phyloP scores from a whole-genome alignment of 1,140 invertebrate genomes.

The Leguminivora glycinivorella region DNA sequence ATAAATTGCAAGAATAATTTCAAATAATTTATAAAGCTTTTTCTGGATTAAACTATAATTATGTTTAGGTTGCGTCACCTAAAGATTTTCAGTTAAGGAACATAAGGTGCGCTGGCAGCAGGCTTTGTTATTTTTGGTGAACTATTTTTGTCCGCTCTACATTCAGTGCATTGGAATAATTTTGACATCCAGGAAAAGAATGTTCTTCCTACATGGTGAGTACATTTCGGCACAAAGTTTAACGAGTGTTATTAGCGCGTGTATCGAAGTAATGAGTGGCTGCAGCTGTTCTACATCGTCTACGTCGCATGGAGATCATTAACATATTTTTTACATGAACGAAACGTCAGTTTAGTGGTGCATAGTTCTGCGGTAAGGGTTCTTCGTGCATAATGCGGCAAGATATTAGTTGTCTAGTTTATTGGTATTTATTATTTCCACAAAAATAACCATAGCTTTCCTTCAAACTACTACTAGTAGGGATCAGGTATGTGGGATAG shows the following conservation, averaged over 20 bases:
- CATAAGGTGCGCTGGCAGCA: conserved; percentile 9
- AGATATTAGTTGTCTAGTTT: neutral
- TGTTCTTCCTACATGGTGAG: conserved; percentile 66
- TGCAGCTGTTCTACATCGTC: conserved; percentile 32
- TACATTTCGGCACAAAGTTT: conserved; percentile 37
- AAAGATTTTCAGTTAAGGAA: neutral
- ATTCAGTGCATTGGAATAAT: conserved; percentile 69
- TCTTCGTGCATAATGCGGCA: conserved; percentile 3
- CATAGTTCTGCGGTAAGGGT: conserved; percentile 36
- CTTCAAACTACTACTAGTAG: neutral
- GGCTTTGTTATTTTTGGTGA: conserved; percentile 68
- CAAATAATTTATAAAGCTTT: conserved; percentile 38
- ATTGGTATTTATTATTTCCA: neutral
- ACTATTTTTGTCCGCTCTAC: conserved; percentile 77
- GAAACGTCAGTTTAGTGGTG: conserved; percentile 31
- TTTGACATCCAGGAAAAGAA: conserved; percentile 68
- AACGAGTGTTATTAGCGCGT: conserved; percentile 18
- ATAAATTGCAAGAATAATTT: conserved; percentile 37
- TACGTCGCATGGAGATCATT: conserved; percentile 40
- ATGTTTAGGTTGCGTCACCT: neutral
- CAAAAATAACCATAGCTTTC: neutral
- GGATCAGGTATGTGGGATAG: neutral
- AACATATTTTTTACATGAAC: conserved; percentile 44
- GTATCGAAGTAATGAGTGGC: conserved; percentile 17
- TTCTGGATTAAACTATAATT: neutral